These are phyloP conservation scores for Mylabris sibirica DNA, from an alignment of 2,888 invertebrate genomes.

Conservation along the genomic window DNA sequence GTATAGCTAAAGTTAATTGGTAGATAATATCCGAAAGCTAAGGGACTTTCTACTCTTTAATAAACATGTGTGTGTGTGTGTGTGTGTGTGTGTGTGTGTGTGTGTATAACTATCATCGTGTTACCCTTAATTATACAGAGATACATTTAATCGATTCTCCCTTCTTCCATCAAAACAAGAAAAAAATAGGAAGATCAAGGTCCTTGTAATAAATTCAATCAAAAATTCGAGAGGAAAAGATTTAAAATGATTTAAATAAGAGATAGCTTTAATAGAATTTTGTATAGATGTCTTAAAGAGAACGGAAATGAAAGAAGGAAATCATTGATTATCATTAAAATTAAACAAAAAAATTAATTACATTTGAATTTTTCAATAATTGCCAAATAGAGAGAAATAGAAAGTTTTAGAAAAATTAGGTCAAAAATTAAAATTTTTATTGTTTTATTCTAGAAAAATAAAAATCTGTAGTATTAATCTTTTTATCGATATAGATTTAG, in stretches of 20 bases:
- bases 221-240: neutral
- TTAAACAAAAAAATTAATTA: neutral
- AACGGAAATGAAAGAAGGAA: constrained; percentile 9
- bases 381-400: neutral
- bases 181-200: neutral
- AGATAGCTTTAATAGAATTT: neutral
- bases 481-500: too few species aligned
- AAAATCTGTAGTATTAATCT: too few species aligned
- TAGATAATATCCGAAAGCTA: constrained; percentile 24
- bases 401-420: neutral
- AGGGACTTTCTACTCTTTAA: constrained; percentile 21
- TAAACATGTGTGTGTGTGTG: neutral
- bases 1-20: constrained; percentile 19
- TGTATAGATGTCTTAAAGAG: neutral
- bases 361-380: constrained; percentile 2
- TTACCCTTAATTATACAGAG: constrained; percentile 15
- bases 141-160: neutral
- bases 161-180: neutral
- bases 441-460: too few species aligned
- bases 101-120: too few species aligned
- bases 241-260: constrained; percentile 1
- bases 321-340: neutral
- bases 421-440: too few species aligned
- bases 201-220: neutral
- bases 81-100: too few species aligned